Evolutionary conservation across 92 coral and sea anemone genomes (phyloP), one percentile per base, ranked within the genome.

Genomic region (Zoanthus gigantus): DNA sequence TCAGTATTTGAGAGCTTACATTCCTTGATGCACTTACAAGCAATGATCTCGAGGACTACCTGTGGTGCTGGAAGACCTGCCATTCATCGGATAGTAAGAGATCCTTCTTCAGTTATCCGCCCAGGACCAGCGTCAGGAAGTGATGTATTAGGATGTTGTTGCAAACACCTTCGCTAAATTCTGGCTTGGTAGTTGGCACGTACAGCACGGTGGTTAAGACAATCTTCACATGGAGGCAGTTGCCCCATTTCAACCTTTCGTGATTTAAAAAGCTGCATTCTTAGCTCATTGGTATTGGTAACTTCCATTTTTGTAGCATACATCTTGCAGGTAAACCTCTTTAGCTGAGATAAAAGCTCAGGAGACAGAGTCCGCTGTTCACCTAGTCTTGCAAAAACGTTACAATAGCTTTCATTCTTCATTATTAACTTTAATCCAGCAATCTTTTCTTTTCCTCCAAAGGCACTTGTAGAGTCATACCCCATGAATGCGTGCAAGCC

Each of bases 221-320:
- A 74, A 30, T 74, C 52, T 34, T 74, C 48, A 34, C 79, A 53
- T 56, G 61, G 61, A 56, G 61, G 61, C 10, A 56, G 10, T 56
- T 56, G 13, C 13, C 61, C 6, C n/a, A 74, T 74, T 15, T 74
- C 79, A 16, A 50, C 79, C 79, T 74, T 74, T 74, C 79, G n/a
- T 74, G 91, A 77, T 60, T 88, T 29, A 86, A 92, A 92, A n/a
- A 92, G 71, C 47, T 89, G 88, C 68, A 79, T 29, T 74, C 79
- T 74, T 29, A 74, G 79, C 56, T 74, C 79, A 74, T 74, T 74
- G 31, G 56, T 53, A 74, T 53, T 74, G 79, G 47, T 74, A 53
- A 74, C 79, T 44, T 74, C 46, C 47, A 74, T 74, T 74, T 53
- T 53, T 53, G 79, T 23, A 17, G 79, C 79, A 74, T 74, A 74